Base-by-base conservation (phyloP, 2,113 vertebrate genomes). In the Regulus satrapa region DNA sequence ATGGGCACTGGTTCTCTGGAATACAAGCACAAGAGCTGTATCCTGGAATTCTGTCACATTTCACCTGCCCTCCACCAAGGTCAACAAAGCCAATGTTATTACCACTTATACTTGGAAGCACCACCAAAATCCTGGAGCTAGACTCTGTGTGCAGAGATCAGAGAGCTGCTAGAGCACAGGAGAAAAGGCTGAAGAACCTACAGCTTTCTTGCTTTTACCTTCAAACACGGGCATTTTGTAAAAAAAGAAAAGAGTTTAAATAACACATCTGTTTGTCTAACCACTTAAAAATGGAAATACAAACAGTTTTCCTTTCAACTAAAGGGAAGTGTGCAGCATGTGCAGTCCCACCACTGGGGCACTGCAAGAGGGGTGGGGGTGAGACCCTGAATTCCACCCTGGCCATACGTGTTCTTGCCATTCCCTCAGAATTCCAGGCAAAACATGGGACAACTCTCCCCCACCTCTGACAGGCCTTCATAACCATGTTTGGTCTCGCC, bases 321-420 rank as follows among this genome's bases (percentile, higher is more conserved):
- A 26, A 24, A 85, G 72, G 31, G 15, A 32, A 59, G 26, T 4
- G 8, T 2, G 2, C 4, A 26, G 32, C 1, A 2, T 0, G 0
- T 26, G 29, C 11, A 36, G 13, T 14, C 24, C 34, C 77, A 43
- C 32, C 28, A 25, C 31, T 2, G 29, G 6, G 17, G 31, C 25
- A 63, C 29, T 10, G 32, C 15, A 54, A 48, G 28, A 72, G 5
- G 20, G 7, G 16, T 17, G 23, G 9, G 18, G 14, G 9, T 1
- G 11, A 66, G 23, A 62, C 46, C 29, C 14, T 43, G 32, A 32
- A 32, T 41, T 80, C 28, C 41, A 52, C 24, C 54, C 18, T 3
- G 52, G 23, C 13, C 6, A 0, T 1, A 16, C 26, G 8, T 1
- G 17, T 3, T 49, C 29, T 51, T 2, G 8, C 18, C 9, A 14